Evolutionary conservation across 2,888 invertebrate species (phyloP).

Genomic region (Junonia oenone): DNA sequence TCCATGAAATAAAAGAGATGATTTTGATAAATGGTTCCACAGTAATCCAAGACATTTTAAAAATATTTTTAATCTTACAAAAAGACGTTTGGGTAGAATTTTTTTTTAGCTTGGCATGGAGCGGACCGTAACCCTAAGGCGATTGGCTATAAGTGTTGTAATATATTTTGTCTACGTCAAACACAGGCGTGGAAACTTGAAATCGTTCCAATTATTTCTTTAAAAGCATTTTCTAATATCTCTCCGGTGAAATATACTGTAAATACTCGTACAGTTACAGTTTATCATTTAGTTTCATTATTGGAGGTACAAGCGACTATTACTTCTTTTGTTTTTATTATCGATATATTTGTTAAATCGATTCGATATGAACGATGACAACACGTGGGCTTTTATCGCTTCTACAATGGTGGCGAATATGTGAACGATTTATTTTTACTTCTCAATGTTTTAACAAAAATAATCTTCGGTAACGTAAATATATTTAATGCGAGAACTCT

Average conservation of each 20-base stretch:
- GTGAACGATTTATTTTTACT: not conserved
- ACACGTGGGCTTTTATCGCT: not conserved
- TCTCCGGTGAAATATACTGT: slow-evolving; percentile 24
- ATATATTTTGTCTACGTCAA: slow-evolving; percentile 32
- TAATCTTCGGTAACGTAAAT: not conserved
- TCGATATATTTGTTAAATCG: not conserved
- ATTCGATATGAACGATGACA: not conserved
- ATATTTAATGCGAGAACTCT: not conserved
- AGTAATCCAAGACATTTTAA: not conserved
- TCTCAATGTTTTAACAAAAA: not conserved
- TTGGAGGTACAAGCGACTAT: no score
- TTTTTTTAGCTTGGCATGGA: slow-evolving; percentile 18
- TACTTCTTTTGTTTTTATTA: not conserved
- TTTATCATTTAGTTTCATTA: slow-evolving; percentile 13
- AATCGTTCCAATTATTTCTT: slow-evolving; percentile 33
- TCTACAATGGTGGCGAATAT: not conserved
- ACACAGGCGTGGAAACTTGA: slow-evolving; percentile 32
- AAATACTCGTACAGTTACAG: slow-evolving; percentile 18
- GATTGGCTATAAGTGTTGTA: slow-evolving; percentile 28
- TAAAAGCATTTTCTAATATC: slow-evolving; percentile 34
- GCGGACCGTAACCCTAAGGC: slow-evolving; percentile 21
- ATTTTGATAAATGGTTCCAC: not conserved
- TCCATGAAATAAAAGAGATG: not conserved
- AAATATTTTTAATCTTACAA: slow-evolving; percentile 3
- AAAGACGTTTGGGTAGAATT: slow-evolving; percentile 2